These are phyloP conservation scores for Nymphalis urticae DNA, from an alignment of 2,888 invertebrate genomes.

Conservation along the genomic window DNA sequence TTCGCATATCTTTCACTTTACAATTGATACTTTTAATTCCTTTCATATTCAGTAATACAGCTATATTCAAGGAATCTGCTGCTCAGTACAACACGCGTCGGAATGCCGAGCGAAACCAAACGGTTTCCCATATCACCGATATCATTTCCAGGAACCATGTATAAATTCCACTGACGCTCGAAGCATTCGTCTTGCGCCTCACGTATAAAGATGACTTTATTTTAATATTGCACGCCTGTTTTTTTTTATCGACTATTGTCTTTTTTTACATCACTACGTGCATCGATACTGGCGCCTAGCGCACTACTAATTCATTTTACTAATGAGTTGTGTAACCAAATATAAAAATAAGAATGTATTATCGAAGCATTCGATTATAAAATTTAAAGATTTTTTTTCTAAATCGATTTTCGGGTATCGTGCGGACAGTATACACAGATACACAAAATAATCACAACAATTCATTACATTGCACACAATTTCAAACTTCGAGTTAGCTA, in stretches of 20 bases:
- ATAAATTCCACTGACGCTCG: slow-evolving; percentile 41
- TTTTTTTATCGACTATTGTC: slow-evolving; percentile 69
- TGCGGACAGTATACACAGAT: too few species aligned
- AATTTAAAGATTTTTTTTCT: neutral
- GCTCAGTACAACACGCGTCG: slow-evolving; percentile 32
- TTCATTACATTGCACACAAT: too few species aligned
- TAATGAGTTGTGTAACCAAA: slow-evolving; percentile 35
- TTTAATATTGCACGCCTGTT: slow-evolving; percentile 70
- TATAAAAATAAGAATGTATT: neutral
- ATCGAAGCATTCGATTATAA: neutral
- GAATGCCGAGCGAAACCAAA: slow-evolving; percentile 41
- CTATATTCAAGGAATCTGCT: slow-evolving; percentile 33
- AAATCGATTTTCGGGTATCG: neutral
- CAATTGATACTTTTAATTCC: slow-evolving; percentile 8
- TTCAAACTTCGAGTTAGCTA: too few species aligned
- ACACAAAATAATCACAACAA: too few species aligned
- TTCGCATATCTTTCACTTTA: neutral
- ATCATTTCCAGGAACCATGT: slow-evolving; percentile 59
- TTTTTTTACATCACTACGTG: slow-evolving; percentile 60
- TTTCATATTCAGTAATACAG: slow-evolving; percentile 20
- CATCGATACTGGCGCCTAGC: slow-evolving; percentile 46
- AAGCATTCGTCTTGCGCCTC: slow-evolving; percentile 55
- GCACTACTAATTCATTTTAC: slow-evolving; percentile 47
- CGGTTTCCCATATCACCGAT: slow-evolving; percentile 48
- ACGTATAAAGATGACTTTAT: slow-evolving; percentile 73